Percentiles rank a stretch among this genome's conserved stretches.
Conservation (phyloP, 2,113 vertebrate species). For the Gambusia holbrooki region DNA sequence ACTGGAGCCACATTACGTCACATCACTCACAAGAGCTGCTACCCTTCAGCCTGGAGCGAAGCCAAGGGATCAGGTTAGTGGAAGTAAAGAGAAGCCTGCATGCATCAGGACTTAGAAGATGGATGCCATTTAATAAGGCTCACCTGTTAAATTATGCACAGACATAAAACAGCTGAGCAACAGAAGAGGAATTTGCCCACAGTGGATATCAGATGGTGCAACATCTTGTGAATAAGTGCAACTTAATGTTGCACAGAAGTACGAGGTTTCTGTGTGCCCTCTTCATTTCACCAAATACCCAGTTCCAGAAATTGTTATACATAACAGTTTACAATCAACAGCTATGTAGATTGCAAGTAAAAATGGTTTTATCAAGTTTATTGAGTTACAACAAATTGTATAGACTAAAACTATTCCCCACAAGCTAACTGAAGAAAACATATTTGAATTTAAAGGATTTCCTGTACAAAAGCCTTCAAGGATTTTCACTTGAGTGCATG, state of each 20-base stretch:
- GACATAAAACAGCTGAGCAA: slow-evolving; percentile 20
- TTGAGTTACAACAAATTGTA: neutral
- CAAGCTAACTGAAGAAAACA: neutral
- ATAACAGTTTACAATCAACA: neutral
- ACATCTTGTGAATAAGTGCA: slow-evolving; percentile 33
- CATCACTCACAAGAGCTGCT: slow-evolving; percentile 36
- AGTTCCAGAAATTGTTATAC: neutral
- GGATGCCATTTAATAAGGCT: slow-evolving; percentile 24
- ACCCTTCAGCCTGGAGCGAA: slow-evolving; percentile 22
- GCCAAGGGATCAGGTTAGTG: slow-evolving; percentile 22
- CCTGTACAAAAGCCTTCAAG: neutral
- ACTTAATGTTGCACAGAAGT: slow-evolving; percentile 30
- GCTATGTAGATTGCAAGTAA: neutral
- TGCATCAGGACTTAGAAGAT: slow-evolving; percentile 19
- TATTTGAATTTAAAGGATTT: neutral
- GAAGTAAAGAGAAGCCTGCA: slow-evolving; percentile 6
- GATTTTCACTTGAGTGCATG: neutral
- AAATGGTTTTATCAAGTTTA: neutral
- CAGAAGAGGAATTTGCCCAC: neutral
- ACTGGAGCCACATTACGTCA: slow-evolving; percentile 37
- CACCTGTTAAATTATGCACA: slow-evolving; percentile 36
- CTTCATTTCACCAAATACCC: neutral
- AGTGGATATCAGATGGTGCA: slow-evolving; percentile 29
- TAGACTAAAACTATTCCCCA: neutral
- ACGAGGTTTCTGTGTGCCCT: neutral